phyloP scores from a whole-genome alignment of 2,113 vertebrate species.

The Microcebus tavaratra region DNA sequence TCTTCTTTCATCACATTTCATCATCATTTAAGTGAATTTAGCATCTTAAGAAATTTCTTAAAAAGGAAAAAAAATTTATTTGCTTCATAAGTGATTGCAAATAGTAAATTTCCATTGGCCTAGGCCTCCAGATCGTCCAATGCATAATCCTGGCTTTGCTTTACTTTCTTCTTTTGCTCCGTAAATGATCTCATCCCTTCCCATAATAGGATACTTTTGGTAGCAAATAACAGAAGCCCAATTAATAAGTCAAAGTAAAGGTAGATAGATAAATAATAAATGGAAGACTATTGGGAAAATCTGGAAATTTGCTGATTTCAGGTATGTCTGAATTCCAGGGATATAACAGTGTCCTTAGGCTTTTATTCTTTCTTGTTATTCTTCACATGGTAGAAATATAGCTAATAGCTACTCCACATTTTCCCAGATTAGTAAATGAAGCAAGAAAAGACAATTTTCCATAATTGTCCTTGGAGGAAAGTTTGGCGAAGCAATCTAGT shows the following conservation, averaged over 20 bases:
- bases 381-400: neutral
- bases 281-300: neutral
- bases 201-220: neutral
- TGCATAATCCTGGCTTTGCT: neutral
- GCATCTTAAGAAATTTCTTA: neutral
- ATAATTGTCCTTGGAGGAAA: neutral
- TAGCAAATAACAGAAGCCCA: neutral
- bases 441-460: neutral
- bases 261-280: neutral
- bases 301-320: neutral
- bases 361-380: neutral
- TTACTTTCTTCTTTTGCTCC: neutral
- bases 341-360: neutral
- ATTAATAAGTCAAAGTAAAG: neutral
- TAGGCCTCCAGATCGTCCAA: neutral
- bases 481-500: neutral
- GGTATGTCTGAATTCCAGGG: neutral
- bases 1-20: neutral
- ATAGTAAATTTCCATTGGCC: neutral
- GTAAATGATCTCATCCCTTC: neutral
- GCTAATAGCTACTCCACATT: neutral
- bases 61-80: neutral
- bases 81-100: neutral
- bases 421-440: neutral
- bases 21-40: neutral